Percentiles rank a stretch among this genome's conserved stretches.
Conservation (phyloP, 1,140 invertebrate genomes). For the Aphelinus atriplicis region DNA sequence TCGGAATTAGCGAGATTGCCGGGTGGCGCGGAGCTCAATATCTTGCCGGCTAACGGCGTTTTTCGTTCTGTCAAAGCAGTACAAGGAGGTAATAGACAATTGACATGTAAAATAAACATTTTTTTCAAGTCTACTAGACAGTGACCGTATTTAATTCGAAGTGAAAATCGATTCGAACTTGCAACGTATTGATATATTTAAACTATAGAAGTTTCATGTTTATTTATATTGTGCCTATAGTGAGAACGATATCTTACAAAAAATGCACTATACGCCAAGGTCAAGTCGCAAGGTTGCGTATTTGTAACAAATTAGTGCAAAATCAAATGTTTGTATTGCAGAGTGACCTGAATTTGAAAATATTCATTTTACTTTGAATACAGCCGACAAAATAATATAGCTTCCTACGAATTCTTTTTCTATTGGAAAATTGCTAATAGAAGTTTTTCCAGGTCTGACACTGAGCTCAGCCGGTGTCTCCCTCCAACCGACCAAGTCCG, state of each 20-base stretch:
- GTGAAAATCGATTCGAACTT: too few species aligned
- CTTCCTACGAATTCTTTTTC: neutral
- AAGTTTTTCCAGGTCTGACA: slow-evolving; percentile 55
- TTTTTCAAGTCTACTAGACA: too few species aligned
- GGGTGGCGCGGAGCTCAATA: slow-evolving; percentile 64
- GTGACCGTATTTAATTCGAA: too few species aligned
- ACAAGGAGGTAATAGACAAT: slow-evolving; percentile 54
- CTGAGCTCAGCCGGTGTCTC: slow-evolving; percentile 63
- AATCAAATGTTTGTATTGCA: slow-evolving; percentile 42
- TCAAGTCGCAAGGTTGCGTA: slow-evolving; percentile 41
- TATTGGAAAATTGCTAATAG: too few species aligned
- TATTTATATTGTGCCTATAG: neutral
- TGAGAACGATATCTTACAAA: too few species aligned
- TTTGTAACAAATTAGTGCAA: slow-evolving; percentile 47
- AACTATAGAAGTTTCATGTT: neutral
- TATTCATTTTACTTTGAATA: slow-evolving; percentile 44
- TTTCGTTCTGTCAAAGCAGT: slow-evolving; percentile 58
- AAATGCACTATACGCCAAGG: slow-evolving; percentile 42
- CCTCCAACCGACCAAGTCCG: slow-evolving; percentile 55
- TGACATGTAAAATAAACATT: too few species aligned
- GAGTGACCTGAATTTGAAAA: slow-evolving; percentile 29
- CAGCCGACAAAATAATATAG: slow-evolving; percentile 35
- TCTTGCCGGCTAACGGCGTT: slow-evolving; percentile 63
- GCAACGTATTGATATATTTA: too few species aligned
- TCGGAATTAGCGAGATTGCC: slow-evolving; percentile 61